These are phyloP conservation scores for Ptyas mucosa DNA, from an alignment of 2,113 vertebrate species.

Conservation along the genomic window DNA sequence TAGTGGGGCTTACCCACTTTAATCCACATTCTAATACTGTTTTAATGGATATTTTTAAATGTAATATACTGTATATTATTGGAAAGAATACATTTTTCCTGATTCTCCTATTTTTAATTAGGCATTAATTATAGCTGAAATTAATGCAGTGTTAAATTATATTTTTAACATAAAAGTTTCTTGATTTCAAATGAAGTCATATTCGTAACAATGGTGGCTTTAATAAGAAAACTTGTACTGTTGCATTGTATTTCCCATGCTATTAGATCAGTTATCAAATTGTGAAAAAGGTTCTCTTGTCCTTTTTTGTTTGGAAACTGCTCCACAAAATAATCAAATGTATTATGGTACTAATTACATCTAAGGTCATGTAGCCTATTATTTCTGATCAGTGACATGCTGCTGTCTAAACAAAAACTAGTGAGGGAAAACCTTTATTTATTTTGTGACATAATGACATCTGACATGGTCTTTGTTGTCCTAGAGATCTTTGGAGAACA, in stretches of 20 bases:
- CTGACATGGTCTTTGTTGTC: not conserved
- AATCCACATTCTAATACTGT: constrained; percentile 55
- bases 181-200: constrained; percentile 46
- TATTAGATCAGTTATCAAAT: constrained; percentile 28
- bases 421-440: not conserved
- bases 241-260: constrained; percentile 47
- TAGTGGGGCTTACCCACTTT: constrained; percentile 50
- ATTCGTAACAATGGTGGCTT: constrained; percentile 35
- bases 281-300: not conserved
- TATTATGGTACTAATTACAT: constrained; percentile 1
- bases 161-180: constrained; percentile 40
- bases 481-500: not conserved
- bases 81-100: constrained; percentile 70
- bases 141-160: constrained; percentile 28
- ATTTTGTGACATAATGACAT: not conserved
- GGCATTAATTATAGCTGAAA: constrained; percentile 42
- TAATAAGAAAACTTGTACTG: constrained; percentile 17
- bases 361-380: constrained; percentile 2
- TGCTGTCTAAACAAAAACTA: not conserved
- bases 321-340: constrained; percentile 36
- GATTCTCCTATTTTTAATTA: constrained; percentile 62
- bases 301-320: not conserved
- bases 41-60: constrained; percentile 68
- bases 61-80: constrained; percentile 55
- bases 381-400: not conserved